Conservation (phyloP, 2,113 vertebrate species). For the Hymenochirus boettgeri region DNA sequence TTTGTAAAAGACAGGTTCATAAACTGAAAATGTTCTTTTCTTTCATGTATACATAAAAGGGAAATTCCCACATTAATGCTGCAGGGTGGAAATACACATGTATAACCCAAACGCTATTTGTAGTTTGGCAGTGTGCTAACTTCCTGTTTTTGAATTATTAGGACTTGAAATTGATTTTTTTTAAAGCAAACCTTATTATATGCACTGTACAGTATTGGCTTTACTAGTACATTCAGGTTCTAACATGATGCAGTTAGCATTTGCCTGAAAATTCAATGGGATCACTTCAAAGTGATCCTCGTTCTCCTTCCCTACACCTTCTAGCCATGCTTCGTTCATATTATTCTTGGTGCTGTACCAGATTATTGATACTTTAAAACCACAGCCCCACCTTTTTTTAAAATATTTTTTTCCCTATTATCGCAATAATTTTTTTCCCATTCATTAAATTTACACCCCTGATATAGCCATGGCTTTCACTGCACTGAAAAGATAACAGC, state of each 20-base stretch:
- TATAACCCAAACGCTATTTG: not conserved
- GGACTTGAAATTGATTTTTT: not conserved
- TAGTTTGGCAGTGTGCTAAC: not conserved
- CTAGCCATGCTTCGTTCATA: not conserved
- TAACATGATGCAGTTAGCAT: no score
- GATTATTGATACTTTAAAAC: constrained; percentile 10
- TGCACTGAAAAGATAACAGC: constrained; percentile 20
- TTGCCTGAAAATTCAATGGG: no score
- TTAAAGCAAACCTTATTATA: not conserved
- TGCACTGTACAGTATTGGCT: no score
- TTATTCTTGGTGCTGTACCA: constrained; percentile 13
- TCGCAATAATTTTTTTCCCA: not conserved
- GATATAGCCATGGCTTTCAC: constrained; percentile 24
- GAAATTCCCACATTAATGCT: not conserved
- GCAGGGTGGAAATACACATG: constrained; percentile 4
- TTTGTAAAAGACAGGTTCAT: no score
- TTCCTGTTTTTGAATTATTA: not conserved
- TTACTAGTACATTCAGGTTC: no score
- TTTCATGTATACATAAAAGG: constrained; percentile 5
- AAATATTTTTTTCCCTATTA: constrained; percentile 4
- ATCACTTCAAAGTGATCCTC: no score
- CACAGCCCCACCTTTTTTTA: constrained; percentile 18
- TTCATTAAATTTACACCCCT: constrained; percentile 19
- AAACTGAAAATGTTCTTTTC: not conserved
- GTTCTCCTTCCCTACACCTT: no score